Evolutionary conservation across 2,888 invertebrate species (phyloP).

Genomic region (Caenorhabditis sulstoni): DNA sequence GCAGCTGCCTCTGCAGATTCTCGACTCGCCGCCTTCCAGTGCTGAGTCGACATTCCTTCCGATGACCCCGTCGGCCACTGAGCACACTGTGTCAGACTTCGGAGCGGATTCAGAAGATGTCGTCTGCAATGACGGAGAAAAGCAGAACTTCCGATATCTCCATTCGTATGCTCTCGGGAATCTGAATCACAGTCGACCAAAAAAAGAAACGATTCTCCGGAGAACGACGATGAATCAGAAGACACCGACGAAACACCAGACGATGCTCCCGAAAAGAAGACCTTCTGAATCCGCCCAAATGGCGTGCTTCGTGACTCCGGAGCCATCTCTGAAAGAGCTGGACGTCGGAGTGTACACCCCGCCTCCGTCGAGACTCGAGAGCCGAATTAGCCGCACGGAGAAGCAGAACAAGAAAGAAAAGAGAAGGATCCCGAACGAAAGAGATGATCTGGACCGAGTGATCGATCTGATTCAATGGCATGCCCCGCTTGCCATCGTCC

Average conservation of each 20-base stretch:
- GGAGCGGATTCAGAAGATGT: conserved; percentile 20
- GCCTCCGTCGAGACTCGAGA: conserved; percentile 29
- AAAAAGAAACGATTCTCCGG: conserved; percentile 43
- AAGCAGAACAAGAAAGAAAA: background rate
- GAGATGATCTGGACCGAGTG: conserved; percentile 18
- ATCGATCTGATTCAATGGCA: conserved; percentile 30
- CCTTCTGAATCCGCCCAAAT: background rate
- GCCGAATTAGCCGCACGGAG: background rate
- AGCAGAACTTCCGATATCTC: conserved; percentile 47
- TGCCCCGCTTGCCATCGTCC: conserved; percentile 28
- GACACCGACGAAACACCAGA: background rate
- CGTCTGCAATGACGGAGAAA: background rate
- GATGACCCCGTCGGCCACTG: conserved; percentile 54
- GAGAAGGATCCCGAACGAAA: conserved; percentile 10
- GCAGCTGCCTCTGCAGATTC: background rate
- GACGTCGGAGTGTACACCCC: conserved; percentile 39
- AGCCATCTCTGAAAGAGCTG: conserved; percentile 22
- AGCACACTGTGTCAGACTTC: conserved; percentile 33
- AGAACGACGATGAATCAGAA: conserved; percentile 46
- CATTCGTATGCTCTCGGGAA: conserved; percentile 52
- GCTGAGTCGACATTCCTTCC: conserved; percentile 12
- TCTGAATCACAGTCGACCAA: conserved; percentile 31
- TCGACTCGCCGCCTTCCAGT: background rate
- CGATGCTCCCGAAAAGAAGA: background rate
- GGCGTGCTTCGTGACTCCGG: conserved; percentile 49